Evolutionary conservation across 2,888 invertebrate species (phyloP), one percentile per base, ranked within the genome.

Genomic region (Chrysina gloriosa): DNA sequence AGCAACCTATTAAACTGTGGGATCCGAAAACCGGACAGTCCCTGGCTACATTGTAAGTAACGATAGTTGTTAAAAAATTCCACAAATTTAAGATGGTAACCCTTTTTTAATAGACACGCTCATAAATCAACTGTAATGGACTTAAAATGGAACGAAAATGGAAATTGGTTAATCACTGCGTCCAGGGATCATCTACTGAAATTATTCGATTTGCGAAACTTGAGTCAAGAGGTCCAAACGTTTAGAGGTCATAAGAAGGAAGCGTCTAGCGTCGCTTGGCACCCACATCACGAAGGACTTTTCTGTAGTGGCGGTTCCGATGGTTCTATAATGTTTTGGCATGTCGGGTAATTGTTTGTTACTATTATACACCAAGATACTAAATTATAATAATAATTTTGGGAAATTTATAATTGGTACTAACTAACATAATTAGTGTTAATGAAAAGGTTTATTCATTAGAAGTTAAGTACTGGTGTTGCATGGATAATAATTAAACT

Each of bases 71-170:
- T 31, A 47, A 23, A 31, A 47, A 5, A 34, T 39, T 52, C 47
- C 9, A 23, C 9, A 25, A 45, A 34, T 5, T 34, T 29, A 7
- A 21, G 23, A 9, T 23, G 27, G n/a, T 16, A 47, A 19, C 29
- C 11, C n/a, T n/a, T n/a, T 39, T 52, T 42, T 31, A 11, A 7
- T 76, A 93, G 93, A 64, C 98, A 99, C 84, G 98, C 98, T 45
- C 99, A 99, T 84, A 99, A 99, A 85, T 97, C 96, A 65, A 98
- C 99, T 25, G 99, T 99, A 9, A 98, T 98, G 97, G 97, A 98
- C 82, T 88, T 98, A 23, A 95, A 97, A 83, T 99, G 99, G 98
- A 99, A 99, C 84, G 92, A 92, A 61, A 99, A 99, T 86, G 99
- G 99, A 2, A 98, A 99, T 83, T 99, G 99, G 99, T 85, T 99